Evolutionary conservation across 2,797 vertebrate genomes (phyloP), one percentile per base, ranked within the genome.

Genomic region (Lutjanus campechanus): DNA sequence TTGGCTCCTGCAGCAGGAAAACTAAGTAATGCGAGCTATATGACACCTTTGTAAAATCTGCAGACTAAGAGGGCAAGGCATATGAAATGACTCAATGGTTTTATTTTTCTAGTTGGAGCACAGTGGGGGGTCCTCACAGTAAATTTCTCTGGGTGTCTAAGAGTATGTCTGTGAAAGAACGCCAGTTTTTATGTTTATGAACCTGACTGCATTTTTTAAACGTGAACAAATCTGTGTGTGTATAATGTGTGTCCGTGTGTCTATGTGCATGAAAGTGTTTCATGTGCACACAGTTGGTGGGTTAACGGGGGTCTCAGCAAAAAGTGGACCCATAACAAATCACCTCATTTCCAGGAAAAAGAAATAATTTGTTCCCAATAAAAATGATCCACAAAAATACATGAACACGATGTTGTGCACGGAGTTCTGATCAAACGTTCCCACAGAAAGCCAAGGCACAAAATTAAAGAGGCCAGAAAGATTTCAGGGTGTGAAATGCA

Each of bases 341-440:
- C 86, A 63, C 72, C 69, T 84, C 83, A 73, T 85, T 92, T 92
- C 88, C 89, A 92, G 89, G 88, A 94, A 92, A 92, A 91, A 89
- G 46, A 86, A 90, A 91, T 88, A 50, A 87, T 90, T 91, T 94
- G 90, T 94, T 93, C 91, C 92, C 91, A 91, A 94, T 94, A 93
- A 93, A 94, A 95, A 82, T 84, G 81, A 89, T 92, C 88, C 80
- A 89, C 85, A 89, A 87, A 90, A 91, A 88, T 88, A 77, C 86
- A 82, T 40, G 77, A 89, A 80, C 81, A 83, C 60, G 81, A 29
- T 50, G 80, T 71, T 77, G 72, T 73, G 82, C 76, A 17, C 69
- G 22, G 76, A 66, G 70, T 64, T 76, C 69, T 76, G 88, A 89
- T 87, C 81, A 90, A 83, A 87, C 44, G 51, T 69, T 58, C 43